Evolutionary conservation across 2,113 vertebrate species (phyloP).

Genomic region (Mola mola): DNA sequence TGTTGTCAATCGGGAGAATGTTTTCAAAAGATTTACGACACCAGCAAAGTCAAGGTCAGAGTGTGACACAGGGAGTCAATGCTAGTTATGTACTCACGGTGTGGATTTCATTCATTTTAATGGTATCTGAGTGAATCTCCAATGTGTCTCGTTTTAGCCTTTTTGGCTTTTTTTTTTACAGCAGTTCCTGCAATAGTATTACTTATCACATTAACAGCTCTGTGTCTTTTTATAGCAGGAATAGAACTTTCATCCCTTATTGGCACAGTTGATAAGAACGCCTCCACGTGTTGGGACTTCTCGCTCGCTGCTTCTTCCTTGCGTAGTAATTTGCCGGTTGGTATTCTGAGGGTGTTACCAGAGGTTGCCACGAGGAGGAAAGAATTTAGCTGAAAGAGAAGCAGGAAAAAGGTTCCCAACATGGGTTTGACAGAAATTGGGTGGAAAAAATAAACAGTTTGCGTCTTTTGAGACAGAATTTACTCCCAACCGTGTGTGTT

Average conservation of each 20-base stretch:
- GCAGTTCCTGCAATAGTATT: conserved; percentile 43
- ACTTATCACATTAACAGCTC: conserved; percentile 3
- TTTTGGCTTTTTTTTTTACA: background rate
- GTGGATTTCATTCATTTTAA: too few species aligned
- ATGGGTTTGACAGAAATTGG: conserved; percentile 32
- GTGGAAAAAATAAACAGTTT: background rate
- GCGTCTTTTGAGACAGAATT: background rate
- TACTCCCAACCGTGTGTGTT: background rate
- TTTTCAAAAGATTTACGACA: conserved; percentile 57
- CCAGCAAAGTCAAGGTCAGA: conserved; percentile 65
- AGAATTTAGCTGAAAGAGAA: conserved; percentile 52
- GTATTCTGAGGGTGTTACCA: conserved; percentile 67
- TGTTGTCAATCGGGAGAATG: conserved; percentile 21
- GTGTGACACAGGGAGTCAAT: conserved; percentile 16
- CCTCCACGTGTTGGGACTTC: conserved; percentile 15
- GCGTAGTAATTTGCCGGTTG: conserved; percentile 36
- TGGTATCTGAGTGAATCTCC: conserved; percentile 3
- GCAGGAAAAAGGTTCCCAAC: conserved; percentile 19
- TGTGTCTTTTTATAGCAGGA: conserved; percentile 2
- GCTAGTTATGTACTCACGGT: too few species aligned
- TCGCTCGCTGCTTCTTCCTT: conserved; percentile 49
- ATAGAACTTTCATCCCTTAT: conserved; percentile 29
- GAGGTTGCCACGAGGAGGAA: conserved; percentile 61
- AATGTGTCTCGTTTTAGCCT: conserved; percentile 13
- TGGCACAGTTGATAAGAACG: conserved; percentile 20